Base-by-base conservation (phyloP, 2,888 invertebrate genomes). In the Ditylenchus weischeri region DNA sequence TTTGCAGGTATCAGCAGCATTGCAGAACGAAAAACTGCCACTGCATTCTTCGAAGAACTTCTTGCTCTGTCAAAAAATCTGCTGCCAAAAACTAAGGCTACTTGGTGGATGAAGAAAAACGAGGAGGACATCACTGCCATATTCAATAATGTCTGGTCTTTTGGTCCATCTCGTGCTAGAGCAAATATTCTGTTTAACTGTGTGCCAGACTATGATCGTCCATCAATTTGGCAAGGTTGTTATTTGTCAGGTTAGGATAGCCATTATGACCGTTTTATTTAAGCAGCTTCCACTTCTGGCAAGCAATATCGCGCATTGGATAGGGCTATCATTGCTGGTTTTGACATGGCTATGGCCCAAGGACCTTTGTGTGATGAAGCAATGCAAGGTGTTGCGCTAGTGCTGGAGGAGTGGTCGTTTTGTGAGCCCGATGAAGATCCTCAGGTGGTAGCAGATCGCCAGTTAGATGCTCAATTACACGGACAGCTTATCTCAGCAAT, bases 331-430 rank as follows among this genome's bases (percentile, higher is more conserved):
- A 69, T 78, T 35, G 72, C 75, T 0, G 82, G 82, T 23, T 83
- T 79, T 63, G 79, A 82, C 36, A 51, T 82, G 21, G 78, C 79
- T 60, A 75, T 77, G 60, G 84, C 66, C 70, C 89, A 91, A 54
- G 98, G 98, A 0, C 96, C 96, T 0, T 84, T 98, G 57, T 98
- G 96, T 85, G 93, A 94, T 79, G 98, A 98, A 83, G 93, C 94
- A 1, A 89, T 98, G 89, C 90, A 90, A 86, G 95, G 95, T 0
- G 92, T 95, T 0, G 91, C 90, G 21, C 93, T 95, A 85, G 86
- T 91, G 64, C 88, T 96, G 1, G 90, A 91, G 78, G 90, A 91
- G 75, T 95, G 93, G 90, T 86, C 86, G 6, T 21, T 47, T 18
- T 73, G 64, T 15, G 70, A 74, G n/a, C 58, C 43, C n/a, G 47